Base-by-base conservation (phyloP, 2,888 invertebrate genomes). In the Erannis defoliaria region DNA sequence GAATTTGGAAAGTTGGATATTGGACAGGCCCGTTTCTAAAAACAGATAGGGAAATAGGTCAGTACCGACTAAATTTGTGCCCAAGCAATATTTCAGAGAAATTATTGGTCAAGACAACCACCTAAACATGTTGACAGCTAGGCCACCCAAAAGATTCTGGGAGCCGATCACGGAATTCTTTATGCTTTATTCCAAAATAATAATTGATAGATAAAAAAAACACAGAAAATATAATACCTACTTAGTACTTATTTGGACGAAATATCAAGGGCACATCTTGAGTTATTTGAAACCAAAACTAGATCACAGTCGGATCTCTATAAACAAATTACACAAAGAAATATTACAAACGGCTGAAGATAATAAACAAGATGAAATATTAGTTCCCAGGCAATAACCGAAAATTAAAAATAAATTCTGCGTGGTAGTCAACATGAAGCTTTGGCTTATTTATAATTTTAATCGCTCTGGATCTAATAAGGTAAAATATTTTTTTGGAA, bases 301-400 rank as follows among this genome's bases (percentile, higher is more conserved):
- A 51, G 45, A 31, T 53, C 26, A 45, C 45, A 21, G 51, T 46
- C 37, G 40, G 33, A 42, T 53, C 14, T 48, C 33, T 49, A 14
- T 35, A 49, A 37, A 49, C 48, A 48, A 55, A 42, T 35, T 21
- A 51, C 45, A 19, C 8, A 18, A 48, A 31, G 46, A 60, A 54
- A 53, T 51, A 58, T 51, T 35, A 40, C 49, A 54, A 6, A 5
- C 54, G 16, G 38, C 48, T 29, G 18, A 37, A 35, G 18, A 48
- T 35, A 43, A 49, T 14, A 60, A 60, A 59, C 59, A 33, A 48
- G 23, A 60, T 54, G 54, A 60, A 48, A 60, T 60, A 49, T 59
- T 59, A 35, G 53, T 59, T 59, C 40, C 33, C 38, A 40, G 19
- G 58, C 42, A 46, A 45, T 58, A 59, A 46, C 53, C 19, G 45